Base-by-base conservation (phyloP, 2,797 vertebrate species). In the Chiroxiphia lanceolata region DNA sequence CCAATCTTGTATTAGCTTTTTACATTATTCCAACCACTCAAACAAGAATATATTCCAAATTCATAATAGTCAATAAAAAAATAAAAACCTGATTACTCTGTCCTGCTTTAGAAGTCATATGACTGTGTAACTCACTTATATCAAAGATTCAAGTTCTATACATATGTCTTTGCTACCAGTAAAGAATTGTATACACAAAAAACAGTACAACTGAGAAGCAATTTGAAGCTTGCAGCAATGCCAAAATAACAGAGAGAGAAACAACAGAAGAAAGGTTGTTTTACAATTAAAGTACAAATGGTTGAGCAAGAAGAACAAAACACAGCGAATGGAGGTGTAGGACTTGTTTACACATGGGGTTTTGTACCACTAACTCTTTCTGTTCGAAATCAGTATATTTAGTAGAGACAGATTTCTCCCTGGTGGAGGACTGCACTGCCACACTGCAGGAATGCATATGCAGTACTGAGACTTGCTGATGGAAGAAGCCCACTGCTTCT, bases 1-100 rank as follows among this genome's bases (percentile, higher is more conserved):
- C 89, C 53, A 82, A 26, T 31, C 71, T 77, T 94, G 23, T 89
- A 56, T 77, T 96, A 93, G 76, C 38, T 94, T 96, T 94, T 94
- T 71, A 72, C 48, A 25, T 89, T 79, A 93, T 79, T 94, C 63
- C 71, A 79, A 15, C 29, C 38, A 26, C 77, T 86, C 74, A 79
- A 67, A 90, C 13, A 77, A 86, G 47, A 93, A 72, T n/a, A 89
- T 86, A 88, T 64, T 91, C 83, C 77, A 90, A 93, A 89, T 80
- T 84, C 67, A 86, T 70, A 79, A 87, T 16, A 22, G 56, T 56
- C 56, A 93, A 91, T 76, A 61, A 86, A 68, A 85, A 65, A 59
- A 11, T 9, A 72, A 74, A 65, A 77, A 6, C 3, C 34, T 83
- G 61, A 38, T 90, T 86, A 72, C 31, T 86, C 57, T 67, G 40